Percentiles rank a stretch among this genome's conserved stretches.
These are phyloP conservation scores for Drosophila fuyamai DNA, from an alignment of 1,140 invertebrate genomes.

Conservation along the genomic window DNA sequence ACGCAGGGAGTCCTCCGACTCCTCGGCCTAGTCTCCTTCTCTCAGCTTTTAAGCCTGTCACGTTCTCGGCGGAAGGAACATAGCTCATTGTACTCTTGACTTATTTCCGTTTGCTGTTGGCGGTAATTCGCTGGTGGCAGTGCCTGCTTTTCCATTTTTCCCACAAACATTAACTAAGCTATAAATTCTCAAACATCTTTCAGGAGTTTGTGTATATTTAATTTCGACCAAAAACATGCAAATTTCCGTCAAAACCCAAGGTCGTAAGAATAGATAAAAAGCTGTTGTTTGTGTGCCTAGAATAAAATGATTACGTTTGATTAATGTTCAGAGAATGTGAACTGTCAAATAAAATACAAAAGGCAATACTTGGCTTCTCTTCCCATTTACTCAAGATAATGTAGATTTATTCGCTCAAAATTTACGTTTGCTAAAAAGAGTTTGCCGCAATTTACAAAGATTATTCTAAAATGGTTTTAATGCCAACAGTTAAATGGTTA, in stretches of 20 bases:
- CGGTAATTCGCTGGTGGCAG: conserved; percentile 50
- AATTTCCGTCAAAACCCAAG: conserved; percentile 16
- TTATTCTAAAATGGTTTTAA: too few relatives aligned
- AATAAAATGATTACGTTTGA: conserved; percentile 4
- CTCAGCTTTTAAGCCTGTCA: conserved; percentile 39
- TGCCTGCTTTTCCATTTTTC: conserved; percentile 43
- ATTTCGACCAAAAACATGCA: conserved; percentile 55
- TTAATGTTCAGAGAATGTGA: conserved; percentile 19
- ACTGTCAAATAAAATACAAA: conserved; percentile 19
- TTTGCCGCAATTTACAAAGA: neutral
- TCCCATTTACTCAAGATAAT: neutral
- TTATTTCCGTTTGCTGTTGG: conserved; percentile 51
- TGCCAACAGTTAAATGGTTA: too few relatives aligned
- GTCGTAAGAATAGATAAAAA: conserved; percentile 32
- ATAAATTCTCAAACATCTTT: conserved; percentile 48
- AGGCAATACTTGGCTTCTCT: neutral
- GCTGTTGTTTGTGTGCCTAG: neutral
- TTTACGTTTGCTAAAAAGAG: neutral
- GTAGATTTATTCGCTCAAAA: conserved; percentile 2
- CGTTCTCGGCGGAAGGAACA: conserved; percentile 49
- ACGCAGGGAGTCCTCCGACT: conserved; percentile 9
- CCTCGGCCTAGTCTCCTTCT: neutral
- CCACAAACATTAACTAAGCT: conserved; percentile 19
- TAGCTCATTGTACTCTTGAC: conserved; percentile 54
- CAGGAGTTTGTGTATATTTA: conserved; percentile 26